Conservation (phyloP, 2,113 vertebrate genomes). For the Gallinago paraguaiae region DNA sequence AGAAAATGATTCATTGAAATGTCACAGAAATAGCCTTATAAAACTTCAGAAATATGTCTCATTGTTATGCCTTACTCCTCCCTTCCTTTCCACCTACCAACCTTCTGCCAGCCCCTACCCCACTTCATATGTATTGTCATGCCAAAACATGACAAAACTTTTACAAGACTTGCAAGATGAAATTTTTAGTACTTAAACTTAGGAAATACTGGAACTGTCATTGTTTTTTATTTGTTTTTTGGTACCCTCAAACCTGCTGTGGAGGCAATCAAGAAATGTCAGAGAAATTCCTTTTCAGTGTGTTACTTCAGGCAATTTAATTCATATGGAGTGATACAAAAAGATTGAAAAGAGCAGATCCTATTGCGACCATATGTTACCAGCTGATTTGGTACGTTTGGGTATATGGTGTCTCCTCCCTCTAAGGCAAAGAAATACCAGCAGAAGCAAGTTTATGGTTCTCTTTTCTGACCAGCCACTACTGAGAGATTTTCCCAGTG, state of each 20-base stretch:
- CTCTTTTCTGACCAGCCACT: neutral
- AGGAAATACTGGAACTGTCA: neutral
- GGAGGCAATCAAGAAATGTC: neutral
- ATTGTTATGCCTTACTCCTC: conserved; percentile 57
- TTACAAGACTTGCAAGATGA: neutral
- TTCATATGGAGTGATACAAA: neutral
- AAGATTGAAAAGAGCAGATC: neutral
- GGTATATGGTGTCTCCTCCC: neutral
- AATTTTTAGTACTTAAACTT: neutral
- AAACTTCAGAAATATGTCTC: conserved; percentile 57
- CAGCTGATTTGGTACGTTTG: neutral
- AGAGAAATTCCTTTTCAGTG: neutral
- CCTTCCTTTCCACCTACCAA: conserved; percentile 54
- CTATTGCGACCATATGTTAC: neutral
- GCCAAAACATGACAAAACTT: neutral
- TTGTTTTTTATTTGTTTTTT: neutral
- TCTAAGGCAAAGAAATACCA: neutral
- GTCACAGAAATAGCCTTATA: conserved; percentile 54
- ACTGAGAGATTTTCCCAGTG: neutral
- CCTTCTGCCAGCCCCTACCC: conserved; percentile 49
- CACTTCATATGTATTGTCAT: neutral
- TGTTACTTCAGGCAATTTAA: neutral
- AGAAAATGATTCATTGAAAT: conserved; percentile 65
- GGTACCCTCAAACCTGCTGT: neutral
- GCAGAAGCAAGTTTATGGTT: neutral